Evolutionary conservation across 2,113 vertebrate genomes (phyloP).

Genomic region (Tychaedon coryphoeus): DNA sequence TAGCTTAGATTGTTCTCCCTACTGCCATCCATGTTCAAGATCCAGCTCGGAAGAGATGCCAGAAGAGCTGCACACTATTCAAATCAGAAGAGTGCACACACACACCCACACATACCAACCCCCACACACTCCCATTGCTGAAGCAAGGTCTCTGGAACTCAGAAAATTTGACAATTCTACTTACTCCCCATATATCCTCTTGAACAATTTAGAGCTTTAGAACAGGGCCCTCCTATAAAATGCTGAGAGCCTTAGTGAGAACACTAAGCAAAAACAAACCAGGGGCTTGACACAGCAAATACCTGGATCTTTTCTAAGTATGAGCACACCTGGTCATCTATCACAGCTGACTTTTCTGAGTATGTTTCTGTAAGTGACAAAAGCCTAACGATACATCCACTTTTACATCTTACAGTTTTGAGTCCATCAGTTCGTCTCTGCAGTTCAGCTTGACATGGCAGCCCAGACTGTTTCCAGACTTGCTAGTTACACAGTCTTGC

Average conservation of each 20-base stretch:
- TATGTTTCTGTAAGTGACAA: not conserved
- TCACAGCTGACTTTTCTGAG: not conserved
- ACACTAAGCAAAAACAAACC: not conserved
- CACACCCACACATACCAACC: fast-evolving
- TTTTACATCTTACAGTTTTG: not conserved
- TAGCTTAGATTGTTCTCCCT: not conserved
- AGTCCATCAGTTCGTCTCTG: not conserved
- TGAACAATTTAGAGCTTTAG: not conserved
- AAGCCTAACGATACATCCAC: not conserved
- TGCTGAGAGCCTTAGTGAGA: not conserved
- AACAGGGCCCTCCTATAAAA: not conserved
- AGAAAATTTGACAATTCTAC: not conserved
- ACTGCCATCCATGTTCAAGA: not conserved
- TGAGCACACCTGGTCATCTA: not conserved
- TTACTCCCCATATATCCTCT: not conserved
- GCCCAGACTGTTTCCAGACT: not conserved
- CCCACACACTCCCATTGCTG: fast-evolving
- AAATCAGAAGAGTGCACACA: not conserved
- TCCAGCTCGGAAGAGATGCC: not conserved
- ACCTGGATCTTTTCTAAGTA: not conserved
- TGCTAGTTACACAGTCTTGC: not conserved
- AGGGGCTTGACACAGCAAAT: not conserved
- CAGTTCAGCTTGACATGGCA: not conserved
- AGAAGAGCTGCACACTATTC: not conserved
- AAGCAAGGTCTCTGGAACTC: not conserved